These are phyloP conservation scores for Xestia xanthographa DNA, from an alignment of 2,888 invertebrate genomes.

Conservation along the genomic window DNA sequence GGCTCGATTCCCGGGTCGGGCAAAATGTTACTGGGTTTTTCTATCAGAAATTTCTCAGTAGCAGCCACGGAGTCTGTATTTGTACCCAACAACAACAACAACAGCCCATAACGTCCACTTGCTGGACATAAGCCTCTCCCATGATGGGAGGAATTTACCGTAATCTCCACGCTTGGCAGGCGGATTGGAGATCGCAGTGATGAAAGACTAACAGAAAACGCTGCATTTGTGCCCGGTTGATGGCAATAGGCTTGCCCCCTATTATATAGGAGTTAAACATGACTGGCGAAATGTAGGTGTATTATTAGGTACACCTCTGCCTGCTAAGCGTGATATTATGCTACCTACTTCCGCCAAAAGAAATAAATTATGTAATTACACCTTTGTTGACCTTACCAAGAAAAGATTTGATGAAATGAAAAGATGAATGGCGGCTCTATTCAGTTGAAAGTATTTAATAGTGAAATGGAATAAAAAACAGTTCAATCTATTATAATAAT, in stretches of 20 bases:
- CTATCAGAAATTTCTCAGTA: neutral
- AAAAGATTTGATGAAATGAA: conserved; percentile 16
- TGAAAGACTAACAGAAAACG: too few species aligned
- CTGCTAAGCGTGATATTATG: neutral
- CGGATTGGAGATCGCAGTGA: too few species aligned
- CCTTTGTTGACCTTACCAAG: conserved; percentile 19
- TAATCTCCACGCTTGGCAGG: too few species aligned
- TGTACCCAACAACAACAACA: too few species aligned
- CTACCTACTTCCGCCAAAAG: neutral
- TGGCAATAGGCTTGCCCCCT: neutral
- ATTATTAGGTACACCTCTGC: neutral
- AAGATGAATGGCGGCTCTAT: conserved; percentile 16
- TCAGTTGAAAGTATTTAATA: conserved; percentile 39
- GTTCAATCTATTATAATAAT: conserved; percentile 41
- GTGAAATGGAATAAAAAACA: conserved; percentile 33
- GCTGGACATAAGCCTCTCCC: too few species aligned
- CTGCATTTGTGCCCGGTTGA: neutral
- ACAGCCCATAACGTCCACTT: too few species aligned
- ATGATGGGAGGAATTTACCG: too few species aligned
- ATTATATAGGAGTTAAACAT: neutral
- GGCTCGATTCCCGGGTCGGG: neutral
- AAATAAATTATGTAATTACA: conserved; percentile 18
- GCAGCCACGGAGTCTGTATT: neutral
- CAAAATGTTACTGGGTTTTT: neutral
- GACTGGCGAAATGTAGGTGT: neutral